Base-by-base conservation (phyloP, 1,140 invertebrate species). In the Panagrolaimus sp. region DNA sequence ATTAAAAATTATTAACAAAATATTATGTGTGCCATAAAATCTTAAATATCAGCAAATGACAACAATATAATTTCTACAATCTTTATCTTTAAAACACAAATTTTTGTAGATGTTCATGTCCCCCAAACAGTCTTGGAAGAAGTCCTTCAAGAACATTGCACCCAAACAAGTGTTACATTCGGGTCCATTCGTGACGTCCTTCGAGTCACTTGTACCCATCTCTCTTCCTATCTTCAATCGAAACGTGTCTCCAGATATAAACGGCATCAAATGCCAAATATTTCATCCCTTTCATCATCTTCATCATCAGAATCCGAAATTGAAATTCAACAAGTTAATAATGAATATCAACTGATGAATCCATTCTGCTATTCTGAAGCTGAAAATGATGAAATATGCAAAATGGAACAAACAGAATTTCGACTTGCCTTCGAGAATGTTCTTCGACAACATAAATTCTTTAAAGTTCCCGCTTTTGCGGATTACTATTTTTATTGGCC, bases 401-500 rank as follows among this genome's bases (percentile, higher is more conserved):
- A 67, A 26, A 55, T 71, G 43, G 71, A 73, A 32, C 63, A 71
- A 10, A 74, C 46, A 28, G 71, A 75, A 44, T 73, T 73, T 43
- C 72, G 73, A 6, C 44, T 47, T 9, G 46, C 73, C 12, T 75
- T 75, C 46, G 52, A 76, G n/a, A 63, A 65, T 15, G 26, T 75
- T 15, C 64, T 75, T n/a, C n/a, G 43, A 21, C 43, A 14, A 32
- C 72, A 75, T 45, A 43, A 43, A n/a, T 75, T 75, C 72, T 32
- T 48, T 7, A 63, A 68, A 43, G 74, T 75, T 9, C 76, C 74
- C 0, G 76, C 68, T 21, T 66, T 75, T 14, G 45, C 28, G 1
- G 73, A 75, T 46, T 75, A 74, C 43, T 75, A 78, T 38, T 75
- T 76, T 44, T 78, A 76, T 74, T 74, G 74, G 74, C 74, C 74